These are phyloP conservation scores for Prochilodus magdalenae DNA, from an alignment of 2,113 vertebrate species.

Conservation along the genomic window DNA sequence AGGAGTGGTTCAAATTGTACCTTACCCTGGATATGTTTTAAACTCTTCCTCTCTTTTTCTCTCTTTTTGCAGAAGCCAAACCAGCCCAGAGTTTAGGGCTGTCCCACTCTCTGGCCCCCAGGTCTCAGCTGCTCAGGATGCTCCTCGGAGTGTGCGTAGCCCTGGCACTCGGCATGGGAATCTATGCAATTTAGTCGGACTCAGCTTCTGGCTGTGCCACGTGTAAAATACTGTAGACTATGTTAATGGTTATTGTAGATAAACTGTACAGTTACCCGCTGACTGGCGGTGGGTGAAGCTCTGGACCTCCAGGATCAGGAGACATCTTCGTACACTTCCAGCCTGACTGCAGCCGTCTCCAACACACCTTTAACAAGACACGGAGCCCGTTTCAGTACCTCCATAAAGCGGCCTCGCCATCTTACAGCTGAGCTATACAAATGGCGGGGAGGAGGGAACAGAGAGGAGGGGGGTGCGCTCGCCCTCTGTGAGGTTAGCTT, in stretches of 20 bases:
- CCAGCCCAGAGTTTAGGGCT: constrained; percentile 16
- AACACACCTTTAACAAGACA: neutral
- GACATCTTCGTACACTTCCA: neutral
- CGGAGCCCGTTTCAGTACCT: neutral
- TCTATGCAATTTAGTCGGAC: constrained; percentile 65
- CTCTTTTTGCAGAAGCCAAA: constrained; percentile 22
- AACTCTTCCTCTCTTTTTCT: neutral
- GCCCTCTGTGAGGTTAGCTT: no score
- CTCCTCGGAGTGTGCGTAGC: constrained; percentile 70
- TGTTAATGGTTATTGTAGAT: constrained; percentile 4
- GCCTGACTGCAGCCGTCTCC: neutral
- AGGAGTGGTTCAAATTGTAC: no score
- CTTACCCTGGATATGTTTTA: no score
- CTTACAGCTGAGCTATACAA: no score
- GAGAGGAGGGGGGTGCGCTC: no score
- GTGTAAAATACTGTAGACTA: neutral
- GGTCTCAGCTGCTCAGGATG: constrained; percentile 60
- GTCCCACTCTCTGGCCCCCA: neutral
- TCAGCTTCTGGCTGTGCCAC: neutral
- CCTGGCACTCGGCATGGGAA: constrained; percentile 70
- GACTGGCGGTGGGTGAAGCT: neutral
- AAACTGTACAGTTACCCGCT: neutral
- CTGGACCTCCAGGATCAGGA: neutral
- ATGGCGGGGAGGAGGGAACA: no score
- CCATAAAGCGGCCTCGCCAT: no score